Conservation (phyloP, 2,113 vertebrate species). For the Solea solea region DNA sequence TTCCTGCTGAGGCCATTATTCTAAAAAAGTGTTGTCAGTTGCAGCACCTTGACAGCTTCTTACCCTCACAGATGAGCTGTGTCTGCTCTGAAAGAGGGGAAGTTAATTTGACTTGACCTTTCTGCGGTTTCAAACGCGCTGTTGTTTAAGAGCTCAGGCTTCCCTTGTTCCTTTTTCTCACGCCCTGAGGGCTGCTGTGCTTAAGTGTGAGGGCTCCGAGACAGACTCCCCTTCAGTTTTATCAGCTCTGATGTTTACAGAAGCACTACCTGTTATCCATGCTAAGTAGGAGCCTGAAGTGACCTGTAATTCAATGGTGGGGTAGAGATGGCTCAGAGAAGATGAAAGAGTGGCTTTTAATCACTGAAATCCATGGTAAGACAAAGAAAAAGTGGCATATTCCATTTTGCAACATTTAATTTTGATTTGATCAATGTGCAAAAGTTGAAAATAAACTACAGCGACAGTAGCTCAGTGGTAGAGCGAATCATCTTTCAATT, state of each 20-base stretch:
- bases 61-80: slow-evolving; percentile 45
- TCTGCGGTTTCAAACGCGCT: slow-evolving; percentile 50
- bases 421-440: no score
- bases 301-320: slow-evolving; percentile 8
- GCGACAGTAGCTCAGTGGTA: no score
- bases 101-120: slow-evolving; percentile 62
- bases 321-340: neutral
- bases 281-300: slow-evolving; percentile 17
- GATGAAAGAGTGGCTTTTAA: neutral
- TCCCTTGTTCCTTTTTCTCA: neutral
- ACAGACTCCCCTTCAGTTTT: slow-evolving; percentile 10
- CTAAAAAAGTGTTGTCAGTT: slow-evolving; percentile 49
- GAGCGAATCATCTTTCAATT: no score
- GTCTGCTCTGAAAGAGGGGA: slow-evolving; percentile 34
- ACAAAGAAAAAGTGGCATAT: no score
- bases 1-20: slow-evolving; percentile 42
- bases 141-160: slow-evolving; percentile 33
- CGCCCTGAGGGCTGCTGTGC: neutral
- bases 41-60: slow-evolving; percentile 52
- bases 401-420: no score
- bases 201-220: slow-evolving; percentile 21
- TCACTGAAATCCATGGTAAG: slow-evolving; percentile 6
- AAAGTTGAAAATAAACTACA: no score
- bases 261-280: slow-evolving; percentile 2
- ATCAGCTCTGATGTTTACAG: slow-evolving; percentile 24